phyloP scores from a whole-genome alignment of 1,140 invertebrate genomes.

The Bombyx mori region DNA sequence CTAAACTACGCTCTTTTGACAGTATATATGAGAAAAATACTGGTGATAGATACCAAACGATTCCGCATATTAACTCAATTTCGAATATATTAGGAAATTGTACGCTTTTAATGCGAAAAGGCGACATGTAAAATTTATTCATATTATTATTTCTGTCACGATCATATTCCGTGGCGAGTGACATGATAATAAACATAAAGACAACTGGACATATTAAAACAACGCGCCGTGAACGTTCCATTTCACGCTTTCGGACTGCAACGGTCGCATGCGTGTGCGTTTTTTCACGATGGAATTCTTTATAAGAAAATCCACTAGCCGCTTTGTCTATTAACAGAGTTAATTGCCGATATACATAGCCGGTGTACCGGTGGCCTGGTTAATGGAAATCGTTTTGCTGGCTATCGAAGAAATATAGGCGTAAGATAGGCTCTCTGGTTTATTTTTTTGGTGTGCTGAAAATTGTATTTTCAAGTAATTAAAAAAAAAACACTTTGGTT shows the following conservation, averaged over 20 bases:
- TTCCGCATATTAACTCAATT: too few relatives aligned
- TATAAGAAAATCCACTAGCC: constrained; percentile 44
- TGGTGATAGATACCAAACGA: too few relatives aligned
- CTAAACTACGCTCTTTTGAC: too few relatives aligned
- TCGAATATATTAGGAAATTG: too few relatives aligned
- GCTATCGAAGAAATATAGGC: neutral
- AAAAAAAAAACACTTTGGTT: too few relatives aligned
- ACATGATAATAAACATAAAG: constrained; percentile 1
- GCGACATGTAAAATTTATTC: too few relatives aligned
- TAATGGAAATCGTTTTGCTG: constrained; percentile 1
- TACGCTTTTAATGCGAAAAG: too few relatives aligned
- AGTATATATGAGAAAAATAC: too few relatives aligned
- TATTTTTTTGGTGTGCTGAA: neutral
- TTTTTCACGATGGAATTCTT: constrained; percentile 51
- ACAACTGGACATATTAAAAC: constrained; percentile 2
- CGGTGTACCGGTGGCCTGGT: constrained; percentile 33
- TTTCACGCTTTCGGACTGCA: constrained; percentile 58
- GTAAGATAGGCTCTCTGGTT: neutral
- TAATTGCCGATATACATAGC: constrained; percentile 55
- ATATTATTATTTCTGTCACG: too few relatives aligned
- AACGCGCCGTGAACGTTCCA: constrained; percentile 13
- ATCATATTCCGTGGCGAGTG: too few relatives aligned
- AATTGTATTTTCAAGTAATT: neutral
- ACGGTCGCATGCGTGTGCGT: constrained; percentile 27
- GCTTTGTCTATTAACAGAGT: constrained; percentile 39